These are phyloP conservation scores for Triops cancriformis DNA, from an alignment of 1,140 invertebrate genomes.

Conservation along the genomic window DNA sequence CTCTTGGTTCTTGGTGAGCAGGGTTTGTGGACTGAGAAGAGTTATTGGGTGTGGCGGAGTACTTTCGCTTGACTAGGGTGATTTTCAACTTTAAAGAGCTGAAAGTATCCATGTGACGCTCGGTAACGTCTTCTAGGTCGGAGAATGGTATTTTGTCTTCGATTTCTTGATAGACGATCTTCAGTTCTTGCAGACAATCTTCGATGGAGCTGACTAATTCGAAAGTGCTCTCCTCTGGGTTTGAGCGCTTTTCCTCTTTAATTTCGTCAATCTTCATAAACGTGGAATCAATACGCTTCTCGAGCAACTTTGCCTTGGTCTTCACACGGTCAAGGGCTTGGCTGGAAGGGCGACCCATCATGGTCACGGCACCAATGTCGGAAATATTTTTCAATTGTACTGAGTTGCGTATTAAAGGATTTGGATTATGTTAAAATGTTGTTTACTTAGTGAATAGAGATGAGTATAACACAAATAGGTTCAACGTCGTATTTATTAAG, in stretches of 20 bases:
- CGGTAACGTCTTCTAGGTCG: not conserved
- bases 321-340: not conserved
- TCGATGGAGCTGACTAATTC: not conserved
- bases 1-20: not conserved
- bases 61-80: not conserved
- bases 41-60: not conserved
- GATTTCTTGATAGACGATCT: not conserved
- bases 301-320: not conserved
- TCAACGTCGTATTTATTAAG: too few species aligned
- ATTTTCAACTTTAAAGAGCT: not conserved
- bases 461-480: too few species aligned
- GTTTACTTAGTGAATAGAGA: too few species aligned
- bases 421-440: too few species aligned
- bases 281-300: not conserved
- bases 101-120: not conserved
- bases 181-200: not conserved
- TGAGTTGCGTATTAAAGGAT: too few species aligned
- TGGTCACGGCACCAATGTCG: not conserved
- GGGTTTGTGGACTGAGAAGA: not conserved
- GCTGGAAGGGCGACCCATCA: not conserved
- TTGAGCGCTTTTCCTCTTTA: not conserved
- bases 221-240: not conserved
- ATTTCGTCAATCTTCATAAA: not conserved
- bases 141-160: too few species aligned
- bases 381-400: too few species aligned